Evolutionary conservation across 2,888 invertebrate genomes (phyloP), one percentile per base, ranked within the genome.

Genomic region (Cephalotes varians): DNA sequence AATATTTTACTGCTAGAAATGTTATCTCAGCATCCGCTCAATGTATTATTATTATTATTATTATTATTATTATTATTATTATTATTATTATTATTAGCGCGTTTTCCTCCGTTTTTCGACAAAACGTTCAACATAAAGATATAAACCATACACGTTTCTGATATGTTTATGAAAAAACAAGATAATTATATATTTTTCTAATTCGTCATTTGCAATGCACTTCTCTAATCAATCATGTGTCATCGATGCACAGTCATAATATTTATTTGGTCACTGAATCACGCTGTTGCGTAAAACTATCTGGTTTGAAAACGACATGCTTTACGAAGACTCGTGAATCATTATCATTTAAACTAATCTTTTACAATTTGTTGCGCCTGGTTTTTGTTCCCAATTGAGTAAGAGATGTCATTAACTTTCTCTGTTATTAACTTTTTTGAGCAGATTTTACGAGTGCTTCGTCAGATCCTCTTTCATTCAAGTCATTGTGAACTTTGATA

Each of bases 241-340:
- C 28, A 37, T 49, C 40, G 1, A 47, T 47, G 40, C 15, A 18
- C 7, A 31, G 25, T 15, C 21, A 5, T 44, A 31, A 31, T 47
- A 15, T 47, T 15, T 60, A 56, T n/a, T 2, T 40, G 58, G 1
- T 25, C 54, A 49, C 44, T 64, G 28, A 73, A 83, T 86, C 51
- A 84, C 69, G 15, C 4, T 18, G 18, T 47, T 47, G 81, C 62
- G 72, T 81, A 81, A 86, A 84, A 80, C 60, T 58, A 49, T 67
- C 21, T 71, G 74, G 40, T 71, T 49, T 34, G 60, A 44, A 51
- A 64, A 85, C 64, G 60, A 76, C 71, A 47, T 10, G 10, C 74
- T 76, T 82, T 56, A 56, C 71, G 49, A 62, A 58, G 73, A 82
- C 71, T 51, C 60, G 58, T 12, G 37, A 49, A 44, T 69, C 60